Conservation (phyloP, 2,113 vertebrate species). For the Sus scrofa region T2T-Sscrofa CM000815.6:102647001-102647500, state of each 20-base stretch:
- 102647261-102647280: neutral
- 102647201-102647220: accelerated
- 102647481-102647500: no score
- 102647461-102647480: no score
- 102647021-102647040: no score
- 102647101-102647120: no score
- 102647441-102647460: no score
- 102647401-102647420: neutral
- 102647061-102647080: no score
- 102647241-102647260: neutral
- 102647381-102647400: neutral
- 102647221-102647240: neutral
- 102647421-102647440: neutral
- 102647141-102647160: neutral
- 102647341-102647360: neutral
- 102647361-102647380: neutral
- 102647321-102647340: neutral
- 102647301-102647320: neutral
- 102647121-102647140: no score
- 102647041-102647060: no score
- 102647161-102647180: neutral
- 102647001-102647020: no score
- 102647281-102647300: neutral
- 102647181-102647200: neutral
- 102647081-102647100: no score